Percentiles rank a stretch among this genome's conserved stretches.
These are phyloP conservation scores for Gila robusta DNA, from an alignment of 2,797 vertebrate species.

Conservation along the genomic window DNA sequence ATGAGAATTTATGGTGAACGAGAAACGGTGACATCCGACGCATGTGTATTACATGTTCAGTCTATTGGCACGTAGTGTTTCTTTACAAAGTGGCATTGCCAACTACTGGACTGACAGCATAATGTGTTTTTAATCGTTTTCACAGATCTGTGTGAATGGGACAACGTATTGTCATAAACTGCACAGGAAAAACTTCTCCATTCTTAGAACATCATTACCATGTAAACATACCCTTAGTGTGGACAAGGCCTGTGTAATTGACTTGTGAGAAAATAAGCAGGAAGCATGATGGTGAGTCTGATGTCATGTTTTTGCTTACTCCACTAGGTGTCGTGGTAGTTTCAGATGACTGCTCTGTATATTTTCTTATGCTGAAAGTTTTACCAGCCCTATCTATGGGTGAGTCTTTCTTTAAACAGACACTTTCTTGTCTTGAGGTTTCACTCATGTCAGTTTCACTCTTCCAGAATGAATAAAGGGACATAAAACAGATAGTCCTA, in stretches of 20 bases:
- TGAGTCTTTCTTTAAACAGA: slow-evolving; percentile 66
- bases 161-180: too few species aligned
- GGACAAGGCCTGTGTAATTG: neutral
- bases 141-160: too few species aligned
- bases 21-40: too few species aligned
- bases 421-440: neutral
- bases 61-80: too few species aligned
- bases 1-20: too few species aligned
- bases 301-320: slow-evolving; percentile 15
- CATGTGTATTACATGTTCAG: too few species aligned
- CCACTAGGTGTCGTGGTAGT: slow-evolving; percentile 81
- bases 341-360: slow-evolving; percentile 82
- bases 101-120: too few species aligned
- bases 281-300: neutral
- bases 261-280: neutral
- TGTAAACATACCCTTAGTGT: neutral
- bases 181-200: too few species aligned
- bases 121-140: too few species aligned
- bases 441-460: neutral
- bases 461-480: neutral
- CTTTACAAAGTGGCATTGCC: too few species aligned
- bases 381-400: slow-evolving; percentile 88
- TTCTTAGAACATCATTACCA: too few species aligned
- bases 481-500: neutral
- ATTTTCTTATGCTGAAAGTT: slow-evolving; percentile 84